Evolutionary conservation across 1,140 invertebrate genomes (phyloP), one percentile per base, ranked within the genome.

Genomic region (Lethrus apterus): DNA sequence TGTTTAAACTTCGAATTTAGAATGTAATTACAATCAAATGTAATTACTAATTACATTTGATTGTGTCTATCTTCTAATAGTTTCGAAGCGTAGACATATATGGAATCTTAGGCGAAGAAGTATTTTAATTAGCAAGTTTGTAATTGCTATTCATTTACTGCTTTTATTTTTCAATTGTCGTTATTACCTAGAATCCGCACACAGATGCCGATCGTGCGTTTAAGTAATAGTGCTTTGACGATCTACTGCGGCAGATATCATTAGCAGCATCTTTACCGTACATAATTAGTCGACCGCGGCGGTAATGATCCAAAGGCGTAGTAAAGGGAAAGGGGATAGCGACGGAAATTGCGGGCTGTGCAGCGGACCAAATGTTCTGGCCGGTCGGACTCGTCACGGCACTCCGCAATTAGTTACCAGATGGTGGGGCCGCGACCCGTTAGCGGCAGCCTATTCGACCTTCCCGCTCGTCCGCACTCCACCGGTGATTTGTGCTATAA

Each of bases 201-300:
- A n/a, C n/a, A n/a, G n/a, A n/a, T n/a, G n/a, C n/a, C 35, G 18
- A 18, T 38, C 4, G 20, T 19, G 35, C 35, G 35, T 21, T 7
- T 26, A 7, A n/a, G 5, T 26, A n/a, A 26, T 7, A 7, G 24
- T n/a, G 24, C 24, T n/a, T 26, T 21, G 35, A 38, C 14, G 35
- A 38, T 23, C 10, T 21, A 21, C 35, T 21, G 19, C 35, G 35
- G 19, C 35, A 38, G 35, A 19, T 38, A 38, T 38, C 35, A 38
- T 38, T 38, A 38, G 35, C 35, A 38, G 35, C 35, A 38, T 38
- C 35, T 38, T 21, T 38, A 38, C 20, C 19, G 35, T 38, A 38
- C 35, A 14, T 38, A 38, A 38, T 38, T 38, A 38, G 35, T 21
- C 35, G 35, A 38, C 24, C 24, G 35, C 35, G 35, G 24, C 18